These are phyloP conservation scores for Sarcoramphus papa DNA, from an alignment of 2,797 vertebrate species.

Conservation along the genomic window DNA sequence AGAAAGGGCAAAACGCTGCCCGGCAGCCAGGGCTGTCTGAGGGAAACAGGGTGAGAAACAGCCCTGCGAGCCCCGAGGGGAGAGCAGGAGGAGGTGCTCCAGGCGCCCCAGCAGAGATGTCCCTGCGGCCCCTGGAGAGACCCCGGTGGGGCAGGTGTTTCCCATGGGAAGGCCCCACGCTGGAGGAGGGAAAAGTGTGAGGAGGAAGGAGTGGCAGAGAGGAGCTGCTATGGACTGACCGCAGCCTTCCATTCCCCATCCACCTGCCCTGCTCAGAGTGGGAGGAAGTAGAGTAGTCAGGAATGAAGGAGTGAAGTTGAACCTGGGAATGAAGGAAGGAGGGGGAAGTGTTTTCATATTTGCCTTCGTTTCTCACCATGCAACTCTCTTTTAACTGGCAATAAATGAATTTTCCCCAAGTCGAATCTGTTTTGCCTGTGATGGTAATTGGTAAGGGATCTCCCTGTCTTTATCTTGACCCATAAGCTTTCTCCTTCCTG, in stretches of 20 bases:
- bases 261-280: background rate
- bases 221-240: background rate
- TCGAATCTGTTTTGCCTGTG: background rate
- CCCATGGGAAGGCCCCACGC: rapidly evolving
- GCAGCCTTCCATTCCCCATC: rapidly evolving
- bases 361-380: background rate
- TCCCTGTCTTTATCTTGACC: background rate
- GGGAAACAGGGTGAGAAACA: background rate
- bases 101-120: background rate
- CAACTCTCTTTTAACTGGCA: background rate
- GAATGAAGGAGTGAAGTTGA: background rate
- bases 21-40: background rate
- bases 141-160: background rate
- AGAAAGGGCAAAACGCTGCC: background rate
- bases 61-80: background rate
- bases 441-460: background rate
- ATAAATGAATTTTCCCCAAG: background rate
- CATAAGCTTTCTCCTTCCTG: background rate
- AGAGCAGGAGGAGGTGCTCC: background rate
- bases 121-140: background rate
- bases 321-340: background rate
- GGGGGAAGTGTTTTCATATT: background rate
- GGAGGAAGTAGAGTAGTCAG: background rate
- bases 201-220: too few relatives aligned
- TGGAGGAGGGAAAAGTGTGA: rapidly evolving